Conservation (phyloP, 2,797 vertebrate genomes). For the Cossypha polioptera region DNA sequence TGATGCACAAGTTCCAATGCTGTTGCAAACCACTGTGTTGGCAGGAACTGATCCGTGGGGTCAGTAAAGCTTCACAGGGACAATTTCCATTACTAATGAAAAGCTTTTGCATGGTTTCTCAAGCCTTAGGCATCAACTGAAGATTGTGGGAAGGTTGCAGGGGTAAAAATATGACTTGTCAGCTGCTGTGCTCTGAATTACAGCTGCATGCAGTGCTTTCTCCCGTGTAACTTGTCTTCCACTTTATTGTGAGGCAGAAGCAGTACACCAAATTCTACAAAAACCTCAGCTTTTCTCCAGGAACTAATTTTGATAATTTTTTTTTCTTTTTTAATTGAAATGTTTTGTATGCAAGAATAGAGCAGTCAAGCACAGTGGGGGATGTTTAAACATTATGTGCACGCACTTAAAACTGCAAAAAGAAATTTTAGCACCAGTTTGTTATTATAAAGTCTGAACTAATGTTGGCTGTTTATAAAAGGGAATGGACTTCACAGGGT, state of each 20-base stretch:
- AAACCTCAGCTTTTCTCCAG: not conserved
- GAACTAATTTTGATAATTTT: not conserved
- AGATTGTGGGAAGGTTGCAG: not conserved
- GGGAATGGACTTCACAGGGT: not conserved
- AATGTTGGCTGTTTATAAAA: conserved; percentile 5
- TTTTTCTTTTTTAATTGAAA: not conserved
- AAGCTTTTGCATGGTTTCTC: not conserved
- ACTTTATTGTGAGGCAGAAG: not conserved
- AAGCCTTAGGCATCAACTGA: not conserved
- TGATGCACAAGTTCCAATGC: not conserved
- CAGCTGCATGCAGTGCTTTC: not conserved
- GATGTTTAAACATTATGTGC: not conserved
- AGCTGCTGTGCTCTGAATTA: not conserved
- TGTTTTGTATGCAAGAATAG: not conserved
- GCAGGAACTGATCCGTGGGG: not conserved
- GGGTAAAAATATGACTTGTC: not conserved
- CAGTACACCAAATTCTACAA: not conserved
- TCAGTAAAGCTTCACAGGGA: not conserved
- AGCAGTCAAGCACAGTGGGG: not conserved
- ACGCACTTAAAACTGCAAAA: not conserved
- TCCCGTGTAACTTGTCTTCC: not conserved
- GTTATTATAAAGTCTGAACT: conserved; percentile 17
- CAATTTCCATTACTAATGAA: not conserved
- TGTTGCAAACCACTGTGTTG: not conserved
- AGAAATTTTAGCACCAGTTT: conserved; percentile 6